phyloP scores from a whole-genome alignment of 2,888 invertebrate species.

The Phalangium opilio region DNA sequence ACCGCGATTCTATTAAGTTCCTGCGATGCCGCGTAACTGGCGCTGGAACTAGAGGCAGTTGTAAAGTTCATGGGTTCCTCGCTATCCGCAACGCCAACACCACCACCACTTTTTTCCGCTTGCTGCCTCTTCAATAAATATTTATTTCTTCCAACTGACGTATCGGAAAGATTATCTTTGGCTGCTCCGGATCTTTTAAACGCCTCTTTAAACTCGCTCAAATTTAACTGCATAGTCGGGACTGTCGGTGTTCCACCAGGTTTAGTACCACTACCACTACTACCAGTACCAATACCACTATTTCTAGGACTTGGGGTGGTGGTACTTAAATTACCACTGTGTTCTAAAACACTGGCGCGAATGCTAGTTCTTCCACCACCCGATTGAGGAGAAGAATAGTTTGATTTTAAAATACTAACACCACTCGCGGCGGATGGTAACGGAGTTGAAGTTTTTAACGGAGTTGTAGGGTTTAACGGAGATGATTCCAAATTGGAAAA shows the following conservation, averaged over 20 bases:
- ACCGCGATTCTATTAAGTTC: not conserved
- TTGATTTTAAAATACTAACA: slow-evolving; percentile 2
- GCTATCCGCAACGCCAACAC: not conserved
- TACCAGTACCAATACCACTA: not conserved
- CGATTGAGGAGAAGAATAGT: not conserved
- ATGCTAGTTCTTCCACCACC: not conserved
- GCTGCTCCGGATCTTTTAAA: slow-evolving; percentile 1
- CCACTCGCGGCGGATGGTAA: not conserved
- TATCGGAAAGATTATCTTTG: not conserved
- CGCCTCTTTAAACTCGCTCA: slow-evolving; percentile 1
- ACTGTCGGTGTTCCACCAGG: not conserved
- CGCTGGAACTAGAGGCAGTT: not conserved
- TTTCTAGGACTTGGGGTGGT: not conserved
- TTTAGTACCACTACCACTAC: not conserved
- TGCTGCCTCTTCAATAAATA: not conserved
- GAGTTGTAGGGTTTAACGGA: not conserved
- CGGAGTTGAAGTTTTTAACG: too few relatives aligned
- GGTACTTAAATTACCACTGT: not conserved
- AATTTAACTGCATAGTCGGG: not conserved
- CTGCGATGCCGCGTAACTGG: not conserved
- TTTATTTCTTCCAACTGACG: not conserved
- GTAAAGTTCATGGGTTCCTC: slow-evolving; percentile 1
- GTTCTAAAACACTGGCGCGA: not conserved
- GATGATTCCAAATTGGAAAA: not conserved
- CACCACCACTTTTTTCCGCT: not conserved